Base-by-base conservation (phyloP, 2,888 invertebrate genomes). In the Torymus texanus region DNA sequence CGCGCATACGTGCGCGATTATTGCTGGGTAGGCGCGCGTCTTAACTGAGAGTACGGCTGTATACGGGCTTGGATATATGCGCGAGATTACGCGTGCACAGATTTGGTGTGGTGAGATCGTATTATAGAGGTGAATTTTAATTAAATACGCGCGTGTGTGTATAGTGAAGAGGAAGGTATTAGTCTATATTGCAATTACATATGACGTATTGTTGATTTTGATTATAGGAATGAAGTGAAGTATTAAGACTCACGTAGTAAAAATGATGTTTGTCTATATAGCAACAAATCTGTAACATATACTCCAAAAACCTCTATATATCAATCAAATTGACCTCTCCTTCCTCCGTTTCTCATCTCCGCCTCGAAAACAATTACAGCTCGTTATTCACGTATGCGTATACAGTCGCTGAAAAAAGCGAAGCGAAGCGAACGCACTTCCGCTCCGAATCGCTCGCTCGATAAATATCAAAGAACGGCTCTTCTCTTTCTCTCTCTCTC, bases 371-470 rank as follows among this genome's bases (percentile, higher is more conserved):
- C 29, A 29, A 29, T 29, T 29, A 29, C 24, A 62, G 5, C 5
- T 5, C 56, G 14, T 29, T 63, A 41, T 41, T 41, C 24, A 41
- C 63, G 24, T 8, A n/a, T 41, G 21, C 63, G 41, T 12, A 5
- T 29, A 5, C 29, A 29, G 29, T 29, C 3, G 12, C n/a, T 13
- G 16, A 55, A 56, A 63, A 62, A 59, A 50, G 63, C 41, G 50
- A 29, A 71, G 21, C 21, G 18, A 73, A 75, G 61, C 5, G 62
- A 68, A 62, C 55, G 66, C 53, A 72, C 66, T 78, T 78, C 72
- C 78, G 72, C 53, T 72, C 61, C 5, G 67, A 78, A 78, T 72
- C 67, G 78, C 72, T 72, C 78, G 53, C 72, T 61, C 67, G 78
- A 78, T 78, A 72, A 78, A 78, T 72, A 78, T 72, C 78, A 78